Base-by-base conservation (phyloP, 2,888 invertebrate genomes). In the Cephus sareptanus region DNA sequence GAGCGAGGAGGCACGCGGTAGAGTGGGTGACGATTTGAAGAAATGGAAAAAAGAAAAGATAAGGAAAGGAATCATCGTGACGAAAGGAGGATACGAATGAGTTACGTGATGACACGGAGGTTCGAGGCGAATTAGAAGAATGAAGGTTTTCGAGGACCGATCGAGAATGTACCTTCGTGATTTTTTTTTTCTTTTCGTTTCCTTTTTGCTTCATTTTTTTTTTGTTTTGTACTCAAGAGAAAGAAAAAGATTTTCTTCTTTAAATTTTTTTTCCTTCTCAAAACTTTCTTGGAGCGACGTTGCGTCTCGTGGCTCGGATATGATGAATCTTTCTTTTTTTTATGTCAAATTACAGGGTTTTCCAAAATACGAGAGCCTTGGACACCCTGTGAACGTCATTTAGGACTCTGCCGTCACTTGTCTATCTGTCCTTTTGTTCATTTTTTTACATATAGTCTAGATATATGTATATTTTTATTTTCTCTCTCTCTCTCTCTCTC, bases 281-380 rank as follows among this genome's bases (percentile, higher is more conserved):
- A 77, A 75, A 12, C 40, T 71, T 78, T 81, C 81, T 79, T 79
- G 75, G 86, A 87, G 86, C 86, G 81, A 87, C 87, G 86, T 85
- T 84, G 83, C 85, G 88, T 89, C 88, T 91, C 88, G 88, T 93
- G 94, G 93, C 93, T 94, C 93, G 93, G 94, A 94, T 94, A 94
- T 94, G 94, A 93, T 93, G 92, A 90, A 92, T 91, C 90, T 91
- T 90, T 84, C 34, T 34, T 84, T 35, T 83, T 33, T 33, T 33
- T 33, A 83, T 87, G 81, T 87, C 85, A 87, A 92, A 91, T 92
- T 93, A 91, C 93, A 93, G 93, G 93, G 92, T 93, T 93, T 92
- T 93, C 92, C 92, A 93, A 93, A 92, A 90, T 87, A 86, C 80
- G 83, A 85, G 83, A 84, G 81, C 84, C 80, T 81, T 83, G 82